Evolutionary conservation across 2,113 vertebrate genomes (phyloP).

Genomic region (Bucco capensis): DNA sequence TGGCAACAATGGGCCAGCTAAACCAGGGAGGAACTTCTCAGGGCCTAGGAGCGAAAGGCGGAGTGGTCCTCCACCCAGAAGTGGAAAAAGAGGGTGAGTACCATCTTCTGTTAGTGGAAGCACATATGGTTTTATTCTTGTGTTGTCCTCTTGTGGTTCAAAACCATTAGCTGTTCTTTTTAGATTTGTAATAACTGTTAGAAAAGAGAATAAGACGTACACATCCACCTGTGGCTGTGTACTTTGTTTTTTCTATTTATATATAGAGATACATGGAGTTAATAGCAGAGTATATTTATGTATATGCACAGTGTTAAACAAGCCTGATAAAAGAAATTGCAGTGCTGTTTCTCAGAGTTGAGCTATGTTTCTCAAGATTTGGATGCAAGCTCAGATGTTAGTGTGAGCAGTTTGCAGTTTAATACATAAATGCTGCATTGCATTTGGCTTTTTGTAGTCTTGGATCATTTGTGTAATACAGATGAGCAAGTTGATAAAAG

Average conservation of each 20-base stretch:
- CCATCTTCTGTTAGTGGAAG: background rate
- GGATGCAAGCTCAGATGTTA: background rate
- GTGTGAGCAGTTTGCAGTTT: background rate
- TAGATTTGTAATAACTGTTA: background rate
- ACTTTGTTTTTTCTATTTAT: background rate
- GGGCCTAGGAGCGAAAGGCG: constrained; percentile 89
- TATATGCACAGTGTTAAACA: background rate
- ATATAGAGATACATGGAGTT: background rate
- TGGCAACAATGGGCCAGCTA: constrained; percentile 84
- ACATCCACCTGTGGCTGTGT: fast-evolving
- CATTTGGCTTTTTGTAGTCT: background rate
- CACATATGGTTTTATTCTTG: background rate
- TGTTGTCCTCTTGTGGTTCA: background rate
- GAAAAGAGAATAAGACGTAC: background rate
- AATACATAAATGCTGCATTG: background rate
- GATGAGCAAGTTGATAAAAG: background rate
- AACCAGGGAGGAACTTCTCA: constrained; percentile 86
- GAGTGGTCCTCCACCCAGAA: constrained; percentile 82
- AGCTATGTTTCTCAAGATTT: fast-evolving
- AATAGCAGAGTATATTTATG: background rate
- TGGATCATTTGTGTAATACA: background rate
- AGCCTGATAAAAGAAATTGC: background rate
- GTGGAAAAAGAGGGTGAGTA: constrained; percentile 92
- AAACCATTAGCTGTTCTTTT: background rate
- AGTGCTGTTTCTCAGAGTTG: background rate